A percentile compares a stretch with the other conserved stretches of the same genome.
These are phyloP conservation scores for Lynx canadensis DNA, from an alignment of 2,113 vertebrate species.

Conservation along the genomic window DNA sequence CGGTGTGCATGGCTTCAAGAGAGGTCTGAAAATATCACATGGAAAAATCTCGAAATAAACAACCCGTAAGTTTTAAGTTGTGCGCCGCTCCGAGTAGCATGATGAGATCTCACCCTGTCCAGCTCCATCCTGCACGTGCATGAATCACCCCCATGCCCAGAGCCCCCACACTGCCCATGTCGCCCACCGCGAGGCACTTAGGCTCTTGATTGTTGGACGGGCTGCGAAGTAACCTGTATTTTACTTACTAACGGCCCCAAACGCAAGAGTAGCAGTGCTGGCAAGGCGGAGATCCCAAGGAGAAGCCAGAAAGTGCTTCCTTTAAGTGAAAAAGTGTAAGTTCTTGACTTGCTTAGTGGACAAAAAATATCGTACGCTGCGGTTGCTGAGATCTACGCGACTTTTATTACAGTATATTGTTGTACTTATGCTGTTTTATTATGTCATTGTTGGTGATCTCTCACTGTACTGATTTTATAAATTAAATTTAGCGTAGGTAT, in stretches of 20 bases:
- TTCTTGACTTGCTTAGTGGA: background rate
- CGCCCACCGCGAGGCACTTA: background rate
- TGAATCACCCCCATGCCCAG: background rate
- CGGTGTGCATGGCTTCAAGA: background rate
- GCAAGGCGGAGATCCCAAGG: background rate
- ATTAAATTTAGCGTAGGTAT: background rate
- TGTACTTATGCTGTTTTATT: background rate
- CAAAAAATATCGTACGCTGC: background rate
- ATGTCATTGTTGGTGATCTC: background rate
- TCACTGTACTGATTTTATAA: background rate
- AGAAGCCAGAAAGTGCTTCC: background rate
- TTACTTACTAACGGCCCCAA: background rate
- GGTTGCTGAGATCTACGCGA: background rate
- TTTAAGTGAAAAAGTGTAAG: background rate
- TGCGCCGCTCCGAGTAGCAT: background rate
- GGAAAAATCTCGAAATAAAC: background rate
- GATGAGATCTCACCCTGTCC: background rate
- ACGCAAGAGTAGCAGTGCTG: background rate
- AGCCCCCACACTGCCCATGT: background rate
- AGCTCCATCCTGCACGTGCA: fast-evolving
- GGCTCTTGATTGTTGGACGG: background rate
- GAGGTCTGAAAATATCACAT: background rate
- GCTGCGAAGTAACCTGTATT: background rate
- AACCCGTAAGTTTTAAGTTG: background rate
- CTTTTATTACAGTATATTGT: background rate